phyloP scores from a whole-genome alignment of 2,113 vertebrate species.

The Gnathonemus longibarbis region DNA sequence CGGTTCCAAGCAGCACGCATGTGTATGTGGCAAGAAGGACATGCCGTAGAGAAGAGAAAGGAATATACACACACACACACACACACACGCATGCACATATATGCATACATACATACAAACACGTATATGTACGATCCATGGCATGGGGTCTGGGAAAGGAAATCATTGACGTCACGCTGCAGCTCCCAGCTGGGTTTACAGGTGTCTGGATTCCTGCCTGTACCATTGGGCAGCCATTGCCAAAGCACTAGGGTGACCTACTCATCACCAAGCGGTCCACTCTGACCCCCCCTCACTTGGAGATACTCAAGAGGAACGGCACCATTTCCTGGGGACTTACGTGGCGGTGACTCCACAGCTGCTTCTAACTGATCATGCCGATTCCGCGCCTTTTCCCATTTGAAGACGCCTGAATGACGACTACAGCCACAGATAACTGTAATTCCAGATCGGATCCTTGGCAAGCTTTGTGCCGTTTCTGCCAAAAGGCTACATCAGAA shows the following conservation, averaged over 20 bases:
- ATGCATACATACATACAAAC: too few relatives aligned
- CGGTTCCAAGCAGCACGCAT: neutral
- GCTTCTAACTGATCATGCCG: neutral
- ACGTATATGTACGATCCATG: neutral
- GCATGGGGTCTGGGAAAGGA: neutral
- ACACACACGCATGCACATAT: too few relatives aligned
- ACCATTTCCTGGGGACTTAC: neutral
- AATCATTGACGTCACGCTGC: neutral
- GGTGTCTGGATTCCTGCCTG: neutral
- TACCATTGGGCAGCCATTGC: neutral
- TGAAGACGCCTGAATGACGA: neutral
- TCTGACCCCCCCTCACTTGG: neutral
- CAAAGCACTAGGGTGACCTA: neutral
- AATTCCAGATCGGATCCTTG: neutral
- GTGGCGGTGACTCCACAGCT: neutral
- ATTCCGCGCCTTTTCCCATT: neutral
- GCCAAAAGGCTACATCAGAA: neutral
- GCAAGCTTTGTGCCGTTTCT: neutral
- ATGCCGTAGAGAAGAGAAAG: neutral
- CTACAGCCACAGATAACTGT: neutral
- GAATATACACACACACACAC: too few relatives aligned
- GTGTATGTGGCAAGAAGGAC: neutral
- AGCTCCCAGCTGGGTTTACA: neutral
- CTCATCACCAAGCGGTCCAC: neutral
- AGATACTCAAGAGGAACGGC: neutral